Evolutionary conservation across 2,113 vertebrate genomes (phyloP).

Genomic region (Girardinichthys multiradiatus): DNA sequence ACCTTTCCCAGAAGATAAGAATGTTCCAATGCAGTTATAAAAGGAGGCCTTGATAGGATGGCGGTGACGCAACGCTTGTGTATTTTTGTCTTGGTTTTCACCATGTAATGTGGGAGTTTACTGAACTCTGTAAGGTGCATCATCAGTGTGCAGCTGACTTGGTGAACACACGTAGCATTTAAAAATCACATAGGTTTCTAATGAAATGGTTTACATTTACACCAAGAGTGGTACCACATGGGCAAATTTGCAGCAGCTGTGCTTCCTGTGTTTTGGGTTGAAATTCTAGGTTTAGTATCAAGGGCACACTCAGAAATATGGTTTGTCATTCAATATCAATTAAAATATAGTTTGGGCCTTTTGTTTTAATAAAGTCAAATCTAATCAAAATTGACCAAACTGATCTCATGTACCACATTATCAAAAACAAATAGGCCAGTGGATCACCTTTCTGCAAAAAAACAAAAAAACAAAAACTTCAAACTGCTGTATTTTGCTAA

Average conservation of each 20-base stretch:
- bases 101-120: slow-evolving; percentile 7
- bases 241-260: neutral
- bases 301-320: slow-evolving; percentile 10
- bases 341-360: slow-evolving; percentile 21
- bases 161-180: neutral
- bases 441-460: neutral
- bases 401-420: neutral
- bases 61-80: slow-evolving; percentile 7
- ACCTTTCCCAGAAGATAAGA: slow-evolving; percentile 46
- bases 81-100: slow-evolving; percentile 2
- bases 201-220: neutral
- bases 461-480: neutral
- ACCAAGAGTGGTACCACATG: neutral
- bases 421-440: too few species aligned
- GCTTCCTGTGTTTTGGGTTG: neutral
- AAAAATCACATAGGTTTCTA: neutral
- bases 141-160: neutral
- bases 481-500: neutral
- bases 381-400: neutral
- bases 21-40: slow-evolving; percentile 61
- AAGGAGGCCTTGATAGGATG: neutral
- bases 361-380: neutral
- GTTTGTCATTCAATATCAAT: slow-evolving; percentile 2
- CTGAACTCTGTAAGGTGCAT: slow-evolving; percentile 33
- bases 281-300: neutral